Base-by-base conservation (phyloP, 2,113 vertebrate species). In the Nyctereutes procyonoides region DNA sequence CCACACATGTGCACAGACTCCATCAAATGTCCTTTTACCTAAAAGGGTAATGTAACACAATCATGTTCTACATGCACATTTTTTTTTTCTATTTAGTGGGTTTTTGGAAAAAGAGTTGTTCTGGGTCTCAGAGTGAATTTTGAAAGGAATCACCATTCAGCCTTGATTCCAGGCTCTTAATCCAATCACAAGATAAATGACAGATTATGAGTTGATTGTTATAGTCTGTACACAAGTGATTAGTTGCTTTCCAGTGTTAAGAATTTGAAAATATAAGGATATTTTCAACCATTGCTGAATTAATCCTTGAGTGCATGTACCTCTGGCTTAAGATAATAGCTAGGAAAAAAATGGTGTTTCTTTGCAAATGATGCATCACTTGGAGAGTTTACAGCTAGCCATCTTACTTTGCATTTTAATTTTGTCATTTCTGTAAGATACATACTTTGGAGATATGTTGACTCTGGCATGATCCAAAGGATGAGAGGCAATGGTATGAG, bases 91-190 rank as follows among this genome's bases (percentile, higher is more conserved):
- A 14, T 6, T n/a, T 19, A 94, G 38, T 60, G 7, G 35, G 2
- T 20, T 56, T 91, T 63, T 86, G 58, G 51, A 86, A 62, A 56
- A 28, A 96, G 28, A 19, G 2, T 32, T 62, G 2, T 51, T 91
- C 22, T 91, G 62, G 8, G 20, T 73, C 35, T 71, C 79, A 73
- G 3, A 91, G 14, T 92, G 26, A 81, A 89, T 92, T 97, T 89
- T 71, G 19, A 89, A 85, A 85, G 69, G 82, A 69, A 89, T 60
- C 4, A 73, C 10, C 26, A 92, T 63, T 77, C 53, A 82, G 30
- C 26, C 32, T 95, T 82, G 30, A 77, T 71, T 96, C 60, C 63
- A 95, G 32, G 60, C 3, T 43, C 32, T n/a, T 92, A 58, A 96
- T 81, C 32, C 55, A 92, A 53, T 86, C 65, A 56, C 43, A 89